Conservation (phyloP, 1,140 invertebrate genomes). For the Luehdorfia chinensis region DNA sequence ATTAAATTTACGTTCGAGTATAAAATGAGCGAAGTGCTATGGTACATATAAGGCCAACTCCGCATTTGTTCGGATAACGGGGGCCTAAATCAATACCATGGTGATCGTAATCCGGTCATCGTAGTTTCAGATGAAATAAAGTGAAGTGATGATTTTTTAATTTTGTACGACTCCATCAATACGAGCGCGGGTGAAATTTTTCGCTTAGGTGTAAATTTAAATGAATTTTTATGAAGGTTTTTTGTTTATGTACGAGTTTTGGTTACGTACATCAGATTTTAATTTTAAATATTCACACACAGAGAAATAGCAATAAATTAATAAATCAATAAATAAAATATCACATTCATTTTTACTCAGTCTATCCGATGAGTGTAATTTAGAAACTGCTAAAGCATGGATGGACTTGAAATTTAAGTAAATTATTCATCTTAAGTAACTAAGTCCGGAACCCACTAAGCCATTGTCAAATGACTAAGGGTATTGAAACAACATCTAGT, state of each 20-base stretch:
- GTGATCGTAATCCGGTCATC: slow-evolving; percentile 1
- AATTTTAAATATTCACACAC: background rate
- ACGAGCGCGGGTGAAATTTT: background rate
- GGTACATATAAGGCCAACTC: background rate
- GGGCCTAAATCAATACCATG: slow-evolving; percentile 6
- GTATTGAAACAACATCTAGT: too few species aligned
- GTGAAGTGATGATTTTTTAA: background rate
- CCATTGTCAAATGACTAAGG: too few species aligned
- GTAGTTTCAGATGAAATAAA: background rate
- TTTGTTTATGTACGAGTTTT: background rate
- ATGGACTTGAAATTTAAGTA: too few species aligned
- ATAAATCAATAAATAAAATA: background rate
- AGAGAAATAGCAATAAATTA: too few species aligned
- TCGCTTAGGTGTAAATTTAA: slow-evolving; percentile 5
- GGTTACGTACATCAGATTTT: background rate
- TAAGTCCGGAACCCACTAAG: too few species aligned
- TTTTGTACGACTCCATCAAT: slow-evolving; percentile 4
- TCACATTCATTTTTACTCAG: background rate
- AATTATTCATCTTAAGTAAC: background rate
- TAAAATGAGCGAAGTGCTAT: background rate
- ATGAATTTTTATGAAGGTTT: slow-evolving; percentile 2
- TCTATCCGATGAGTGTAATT: too few species aligned
- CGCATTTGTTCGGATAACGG: background rate
- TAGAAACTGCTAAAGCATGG: background rate
- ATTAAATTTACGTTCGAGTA: background rate